phyloP scores from a whole-genome alignment of 2,113 vertebrate genomes.

The Nothoprocta perdicaria region DNA sequence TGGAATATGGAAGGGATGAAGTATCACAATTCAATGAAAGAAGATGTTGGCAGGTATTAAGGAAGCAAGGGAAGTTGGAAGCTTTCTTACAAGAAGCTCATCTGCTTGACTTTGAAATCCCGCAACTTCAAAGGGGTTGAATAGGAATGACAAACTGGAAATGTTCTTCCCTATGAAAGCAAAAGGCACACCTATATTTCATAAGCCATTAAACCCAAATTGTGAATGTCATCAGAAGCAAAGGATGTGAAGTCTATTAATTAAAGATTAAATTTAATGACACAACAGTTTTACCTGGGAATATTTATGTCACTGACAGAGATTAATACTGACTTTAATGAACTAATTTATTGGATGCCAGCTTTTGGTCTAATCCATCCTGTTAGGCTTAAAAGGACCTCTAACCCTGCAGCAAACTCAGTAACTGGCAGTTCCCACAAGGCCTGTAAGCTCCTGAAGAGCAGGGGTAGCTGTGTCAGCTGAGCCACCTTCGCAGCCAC shows the following conservation, averaged over 20 bases:
- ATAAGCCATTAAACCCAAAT: not conserved
- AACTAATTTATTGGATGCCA: not conserved
- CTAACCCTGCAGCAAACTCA: not conserved
- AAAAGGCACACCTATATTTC: not conserved
- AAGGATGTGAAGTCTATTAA: not conserved
- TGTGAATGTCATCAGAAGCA: not conserved
- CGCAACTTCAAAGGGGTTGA: not conserved
- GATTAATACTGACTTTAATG: not conserved
- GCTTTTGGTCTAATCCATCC: not conserved
- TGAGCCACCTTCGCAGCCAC: not conserved
- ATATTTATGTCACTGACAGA: not conserved
- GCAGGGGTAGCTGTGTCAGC: not conserved
- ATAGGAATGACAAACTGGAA: not conserved
- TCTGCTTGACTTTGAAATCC: constrained; percentile 3
- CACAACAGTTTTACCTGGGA: not conserved
- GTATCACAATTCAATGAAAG: not conserved
- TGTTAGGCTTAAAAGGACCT: not conserved
- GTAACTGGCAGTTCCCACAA: not conserved
- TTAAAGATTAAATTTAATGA: constrained; percentile 19
- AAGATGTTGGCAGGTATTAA: not conserved
- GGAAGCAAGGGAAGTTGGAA: not conserved
- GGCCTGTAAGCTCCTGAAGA: not conserved
- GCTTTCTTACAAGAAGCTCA: not conserved
- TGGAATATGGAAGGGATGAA: not conserved
- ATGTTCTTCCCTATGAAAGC: not conserved